These are phyloP conservation scores for Acipenser oxyrinchus DNA, from an alignment of 2,797 vertebrate genomes.

Conservation along the genomic window DNA sequence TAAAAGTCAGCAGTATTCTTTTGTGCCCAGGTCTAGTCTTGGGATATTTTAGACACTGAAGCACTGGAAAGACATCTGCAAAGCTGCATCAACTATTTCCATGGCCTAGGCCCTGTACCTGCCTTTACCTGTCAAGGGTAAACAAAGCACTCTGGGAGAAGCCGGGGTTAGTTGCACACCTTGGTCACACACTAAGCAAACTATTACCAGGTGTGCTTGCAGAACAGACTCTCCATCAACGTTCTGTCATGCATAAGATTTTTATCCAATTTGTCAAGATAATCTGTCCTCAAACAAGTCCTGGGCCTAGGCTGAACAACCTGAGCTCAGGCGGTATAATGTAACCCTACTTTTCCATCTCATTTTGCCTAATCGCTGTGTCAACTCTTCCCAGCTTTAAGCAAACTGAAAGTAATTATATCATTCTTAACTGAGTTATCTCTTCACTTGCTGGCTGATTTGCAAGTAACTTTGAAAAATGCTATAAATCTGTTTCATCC, in stretches of 20 bases:
- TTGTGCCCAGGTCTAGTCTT: constrained; percentile 38
- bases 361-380: constrained; percentile 44
- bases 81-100: constrained; percentile 73
- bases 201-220: constrained; percentile 83
- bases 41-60: constrained; percentile 37
- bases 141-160: constrained; percentile 69
- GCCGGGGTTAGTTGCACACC: constrained; percentile 57
- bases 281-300: constrained; percentile 97
- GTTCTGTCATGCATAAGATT: constrained; percentile 97
- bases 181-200: constrained; percentile 81
- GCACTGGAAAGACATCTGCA: constrained; percentile 58
- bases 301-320: constrained; percentile 61
- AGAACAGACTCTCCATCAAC: constrained; percentile 89
- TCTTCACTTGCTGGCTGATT: constrained; percentile 37
- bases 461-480: constrained; percentile 42
- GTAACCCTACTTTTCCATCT: constrained; percentile 58
- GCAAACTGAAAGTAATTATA: constrained; percentile 73
- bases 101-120: constrained; percentile 64
- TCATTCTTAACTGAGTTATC: constrained; percentile 64
- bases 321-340: constrained; percentile 60
- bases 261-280: constrained; percentile 99
- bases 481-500: constrained; percentile 42
- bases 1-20: constrained; percentile 42
- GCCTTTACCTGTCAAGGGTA: constrained; percentile 87
- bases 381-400: constrained; percentile 62